phyloP scores from a whole-genome alignment of 2,797 vertebrate genomes.

The Acrossocheilus fasciatus region DNA sequence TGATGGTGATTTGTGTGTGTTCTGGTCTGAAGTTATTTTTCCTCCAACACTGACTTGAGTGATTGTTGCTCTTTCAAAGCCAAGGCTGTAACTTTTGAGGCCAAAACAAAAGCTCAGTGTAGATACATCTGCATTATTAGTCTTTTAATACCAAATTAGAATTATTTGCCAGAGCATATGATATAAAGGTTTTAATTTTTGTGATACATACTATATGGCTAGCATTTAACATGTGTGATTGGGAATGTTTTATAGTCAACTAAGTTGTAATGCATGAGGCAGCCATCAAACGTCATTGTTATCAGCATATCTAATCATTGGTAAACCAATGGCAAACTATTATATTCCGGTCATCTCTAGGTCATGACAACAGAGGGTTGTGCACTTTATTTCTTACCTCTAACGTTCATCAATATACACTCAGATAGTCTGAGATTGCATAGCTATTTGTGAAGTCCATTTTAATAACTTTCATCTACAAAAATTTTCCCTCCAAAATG shows the following conservation, averaged over 20 bases:
- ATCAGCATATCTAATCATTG: conserved; percentile 3
- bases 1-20: not conserved
- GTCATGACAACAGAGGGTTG: conserved; percentile 7
- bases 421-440: not conserved
- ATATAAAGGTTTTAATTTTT: not conserved
- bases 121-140: not conserved
- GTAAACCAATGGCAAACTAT: not conserved
- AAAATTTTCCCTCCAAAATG: too few relatives aligned
- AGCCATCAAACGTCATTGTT: not conserved
- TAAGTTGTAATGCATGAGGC: not conserved
- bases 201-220: not conserved
- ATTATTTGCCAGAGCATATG: not conserved
- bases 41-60: not conserved
- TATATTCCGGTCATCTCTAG: conserved; percentile 20
- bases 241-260: not conserved
- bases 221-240: not conserved
- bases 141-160: not conserved
- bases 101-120: not conserved
- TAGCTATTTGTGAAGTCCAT: not conserved
- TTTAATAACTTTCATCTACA: not conserved
- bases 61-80: conserved; percentile 9
- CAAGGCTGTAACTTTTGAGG: not conserved
- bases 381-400: conserved; percentile 19
- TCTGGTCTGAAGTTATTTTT: conserved; percentile 3
- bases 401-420: not conserved